Evolutionary conservation across 1,140 invertebrate species (phyloP).

Genomic region (Ctenoplectra terminalis): DNA sequence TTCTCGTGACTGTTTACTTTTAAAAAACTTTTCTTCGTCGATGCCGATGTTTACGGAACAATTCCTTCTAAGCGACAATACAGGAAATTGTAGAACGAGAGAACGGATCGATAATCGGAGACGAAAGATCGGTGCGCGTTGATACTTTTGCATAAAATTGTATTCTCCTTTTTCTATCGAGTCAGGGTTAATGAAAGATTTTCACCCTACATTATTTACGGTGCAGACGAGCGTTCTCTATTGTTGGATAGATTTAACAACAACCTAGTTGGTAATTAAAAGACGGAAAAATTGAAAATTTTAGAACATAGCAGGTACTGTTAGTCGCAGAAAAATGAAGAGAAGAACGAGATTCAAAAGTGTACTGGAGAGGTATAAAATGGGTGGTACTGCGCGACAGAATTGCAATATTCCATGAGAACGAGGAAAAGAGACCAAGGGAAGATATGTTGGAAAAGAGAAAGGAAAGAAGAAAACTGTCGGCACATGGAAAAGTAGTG

Average conservation of each 20-base stretch:
- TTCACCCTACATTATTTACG: too few species aligned
- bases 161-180: background rate
- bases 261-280: background rate
- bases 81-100: too few species aligned
- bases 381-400: background rate
- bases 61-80: too few species aligned
- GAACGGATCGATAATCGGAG: too few species aligned
- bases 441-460: slow-evolving; percentile 11
- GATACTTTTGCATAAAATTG: background rate
- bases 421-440: background rate
- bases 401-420: slow-evolving; percentile 42
- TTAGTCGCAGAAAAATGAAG: too few species aligned
- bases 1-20: too few species aligned
- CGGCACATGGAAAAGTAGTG: background rate
- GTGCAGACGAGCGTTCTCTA: too few species aligned
- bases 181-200: background rate
- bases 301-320: background rate
- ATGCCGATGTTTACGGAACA: background rate
- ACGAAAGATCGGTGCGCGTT: too few species aligned
- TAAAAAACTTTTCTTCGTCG: too few species aligned
- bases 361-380: background rate
- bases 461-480: slow-evolving; percentile 7
- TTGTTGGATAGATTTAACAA: background rate
- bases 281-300: background rate
- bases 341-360: background rate